Conservation (phyloP, 2,888 invertebrate species). For the Drosophila cognata region DNA sequence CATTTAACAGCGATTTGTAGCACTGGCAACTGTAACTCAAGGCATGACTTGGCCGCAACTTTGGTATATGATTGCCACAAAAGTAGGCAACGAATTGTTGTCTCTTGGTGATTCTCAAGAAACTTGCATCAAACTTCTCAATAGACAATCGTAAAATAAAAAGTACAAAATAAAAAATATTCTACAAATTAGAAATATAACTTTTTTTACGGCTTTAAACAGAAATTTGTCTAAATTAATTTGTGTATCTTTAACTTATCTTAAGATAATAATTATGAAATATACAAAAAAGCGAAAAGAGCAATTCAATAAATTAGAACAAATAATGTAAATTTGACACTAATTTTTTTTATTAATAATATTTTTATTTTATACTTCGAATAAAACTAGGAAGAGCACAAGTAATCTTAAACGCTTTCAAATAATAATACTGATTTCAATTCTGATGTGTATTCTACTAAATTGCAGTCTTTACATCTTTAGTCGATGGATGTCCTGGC, state of each 20-base stretch:
- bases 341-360: background rate
- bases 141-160: too few relatives aligned
- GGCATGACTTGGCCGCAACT: constrained; percentile 23
- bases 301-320: background rate
- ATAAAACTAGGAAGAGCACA: background rate
- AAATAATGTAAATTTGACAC: background rate
- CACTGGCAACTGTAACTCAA: constrained; percentile 15
- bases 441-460: background rate
- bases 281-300: background rate
- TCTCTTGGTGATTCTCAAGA: background rate
- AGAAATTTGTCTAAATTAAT: background rate
- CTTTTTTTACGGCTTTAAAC: too few relatives aligned
- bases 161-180: too few relatives aligned
- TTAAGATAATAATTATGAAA: background rate
- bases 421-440: background rate
- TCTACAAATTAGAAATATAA: too few relatives aligned
- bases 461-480: background rate
- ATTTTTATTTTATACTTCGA: background rate
- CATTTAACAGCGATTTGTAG: constrained; percentile 48
- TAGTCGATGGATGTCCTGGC: background rate
- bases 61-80: background rate
- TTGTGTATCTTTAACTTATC: too few relatives aligned
- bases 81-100: constrained; percentile 21
- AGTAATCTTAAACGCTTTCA: background rate
- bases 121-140: background rate